A percentile compares a stretch with the other conserved stretches of the same genome.
Evolutionary conservation across 2,797 vertebrate species (phyloP).

Genomic region (Champsocephalus gunnari): DNA sequence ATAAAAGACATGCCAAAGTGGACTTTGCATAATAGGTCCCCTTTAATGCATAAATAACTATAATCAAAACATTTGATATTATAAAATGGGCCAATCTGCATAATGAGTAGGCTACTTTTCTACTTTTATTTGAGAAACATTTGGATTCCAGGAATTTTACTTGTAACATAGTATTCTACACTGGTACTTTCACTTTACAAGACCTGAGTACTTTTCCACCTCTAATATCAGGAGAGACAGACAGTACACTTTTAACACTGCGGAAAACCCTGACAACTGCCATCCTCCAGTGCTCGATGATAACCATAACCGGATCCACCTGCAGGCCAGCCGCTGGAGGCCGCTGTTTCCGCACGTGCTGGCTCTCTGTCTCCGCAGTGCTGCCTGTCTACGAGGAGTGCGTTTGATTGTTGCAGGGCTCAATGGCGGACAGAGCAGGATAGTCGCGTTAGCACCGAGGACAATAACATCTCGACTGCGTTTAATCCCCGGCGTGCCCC

Average conservation of each 20-base stretch:
- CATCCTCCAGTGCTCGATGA: not conserved
- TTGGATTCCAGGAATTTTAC: too few relatives aligned
- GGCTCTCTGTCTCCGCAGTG: slow-evolving; percentile 76
- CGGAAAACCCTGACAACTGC: slow-evolving; percentile 28
- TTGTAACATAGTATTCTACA: too few relatives aligned
- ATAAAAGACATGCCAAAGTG: too few relatives aligned
- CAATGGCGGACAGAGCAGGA: slow-evolving; percentile 88
- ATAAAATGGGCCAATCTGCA: too few relatives aligned
- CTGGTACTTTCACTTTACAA: too few relatives aligned
- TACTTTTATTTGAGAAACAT: too few relatives aligned
- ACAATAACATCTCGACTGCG: slow-evolving; percentile 83
- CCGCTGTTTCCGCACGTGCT: slow-evolving; percentile 60
- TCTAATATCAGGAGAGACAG: not conserved
- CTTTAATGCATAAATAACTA: too few relatives aligned
- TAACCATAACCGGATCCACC: not conserved
- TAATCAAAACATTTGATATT: too few relatives aligned
- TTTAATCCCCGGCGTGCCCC: slow-evolving; percentile 51
- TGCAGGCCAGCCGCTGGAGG: slow-evolving; percentile 36
- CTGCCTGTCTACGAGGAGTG: slow-evolving; percentile 83
- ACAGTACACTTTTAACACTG: slow-evolving; percentile 35
- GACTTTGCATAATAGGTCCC: too few relatives aligned
- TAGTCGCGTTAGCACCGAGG: slow-evolving; percentile 77
- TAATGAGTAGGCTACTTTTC: too few relatives aligned
- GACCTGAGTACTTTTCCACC: too few relatives aligned
- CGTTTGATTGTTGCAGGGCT: slow-evolving; percentile 87